These are phyloP conservation scores for Leucoma salicis DNA, from an alignment of 2,888 invertebrate species.

Conservation along the genomic window DNA sequence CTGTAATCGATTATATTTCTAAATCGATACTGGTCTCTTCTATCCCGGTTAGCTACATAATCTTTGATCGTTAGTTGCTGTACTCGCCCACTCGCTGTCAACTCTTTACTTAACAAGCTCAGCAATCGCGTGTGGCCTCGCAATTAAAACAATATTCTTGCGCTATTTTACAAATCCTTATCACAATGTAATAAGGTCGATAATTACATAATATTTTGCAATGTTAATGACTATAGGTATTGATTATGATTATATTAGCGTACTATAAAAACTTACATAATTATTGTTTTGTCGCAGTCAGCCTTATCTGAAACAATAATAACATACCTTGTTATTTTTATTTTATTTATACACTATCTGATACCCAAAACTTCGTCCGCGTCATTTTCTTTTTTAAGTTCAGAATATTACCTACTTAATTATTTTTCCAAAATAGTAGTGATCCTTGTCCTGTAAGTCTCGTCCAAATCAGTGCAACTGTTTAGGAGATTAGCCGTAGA, in stretches of 20 bases:
- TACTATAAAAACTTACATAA: conserved; percentile 20
- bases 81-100: conserved; percentile 41
- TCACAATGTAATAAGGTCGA: conserved; percentile 4
- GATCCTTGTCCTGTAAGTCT: too few relatives aligned
- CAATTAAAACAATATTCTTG: conserved; percentile 19
- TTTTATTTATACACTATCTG: too few relatives aligned
- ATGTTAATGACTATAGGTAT: conserved; percentile 1
- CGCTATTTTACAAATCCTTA: conserved; percentile 12
- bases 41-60: conserved; percentile 15
- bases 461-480: too few relatives aligned
- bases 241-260: not conserved
- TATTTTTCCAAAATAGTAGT: too few relatives aligned
- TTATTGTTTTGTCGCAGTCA: conserved; percentile 11
- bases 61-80: conserved; percentile 32
- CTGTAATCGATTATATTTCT: too few relatives aligned
- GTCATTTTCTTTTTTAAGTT: too few relatives aligned
- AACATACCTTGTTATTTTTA: too few relatives aligned
- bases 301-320: conserved; percentile 25
- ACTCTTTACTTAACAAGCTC: conserved; percentile 31
- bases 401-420: too few relatives aligned
- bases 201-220: not conserved
- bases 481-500: too few relatives aligned
- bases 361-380: too few relatives aligned
- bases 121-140: conserved; percentile 37
- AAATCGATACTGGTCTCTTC: not conserved